phyloP scores from a whole-genome alignment of 2,797 vertebrate species.

The Acanthurus leucopareius region DNA sequence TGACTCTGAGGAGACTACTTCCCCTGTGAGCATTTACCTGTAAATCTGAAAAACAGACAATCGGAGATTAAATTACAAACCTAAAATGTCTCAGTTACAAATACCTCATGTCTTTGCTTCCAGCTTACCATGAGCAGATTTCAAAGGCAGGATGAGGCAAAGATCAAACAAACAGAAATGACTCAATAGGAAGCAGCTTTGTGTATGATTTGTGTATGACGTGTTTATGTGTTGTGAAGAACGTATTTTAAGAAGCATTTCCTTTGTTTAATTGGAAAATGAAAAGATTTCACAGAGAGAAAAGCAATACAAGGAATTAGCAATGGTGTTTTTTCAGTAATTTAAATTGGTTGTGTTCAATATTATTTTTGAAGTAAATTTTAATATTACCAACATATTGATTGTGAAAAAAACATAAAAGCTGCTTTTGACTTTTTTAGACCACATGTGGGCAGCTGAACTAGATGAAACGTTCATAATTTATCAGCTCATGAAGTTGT shows the following conservation, averaged over 20 bases:
- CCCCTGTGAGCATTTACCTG: slow-evolving; percentile 14
- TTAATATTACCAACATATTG: not conserved
- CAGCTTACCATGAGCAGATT: not conserved
- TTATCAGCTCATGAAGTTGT: too few relatives aligned
- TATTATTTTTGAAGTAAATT: not conserved
- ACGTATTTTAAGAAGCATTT: not conserved
- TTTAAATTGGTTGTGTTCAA: not conserved
- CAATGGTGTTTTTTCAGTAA: not conserved
- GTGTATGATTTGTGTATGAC: not conserved
- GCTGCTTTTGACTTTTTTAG: not conserved
- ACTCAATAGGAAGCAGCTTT: not conserved
- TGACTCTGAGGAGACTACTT: slow-evolving; percentile 1
- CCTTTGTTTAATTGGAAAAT: not conserved
- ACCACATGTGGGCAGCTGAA: too few relatives aligned
- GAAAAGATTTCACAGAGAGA: not conserved
- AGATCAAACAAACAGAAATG: not conserved
- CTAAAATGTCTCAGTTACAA: slow-evolving; percentile 16
- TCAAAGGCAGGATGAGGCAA: not conserved
- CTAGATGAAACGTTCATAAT: too few relatives aligned
- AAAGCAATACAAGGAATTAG: not conserved
- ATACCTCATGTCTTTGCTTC: not conserved
- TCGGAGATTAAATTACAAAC: not conserved
- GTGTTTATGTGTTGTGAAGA: not conserved
- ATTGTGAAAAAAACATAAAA: not conserved
- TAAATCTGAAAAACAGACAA: not conserved